Evolutionary conservation across 2,888 invertebrate species (phyloP), one percentile per base, ranked within the genome.

Genomic region (Syrista parreyssii): DNA sequence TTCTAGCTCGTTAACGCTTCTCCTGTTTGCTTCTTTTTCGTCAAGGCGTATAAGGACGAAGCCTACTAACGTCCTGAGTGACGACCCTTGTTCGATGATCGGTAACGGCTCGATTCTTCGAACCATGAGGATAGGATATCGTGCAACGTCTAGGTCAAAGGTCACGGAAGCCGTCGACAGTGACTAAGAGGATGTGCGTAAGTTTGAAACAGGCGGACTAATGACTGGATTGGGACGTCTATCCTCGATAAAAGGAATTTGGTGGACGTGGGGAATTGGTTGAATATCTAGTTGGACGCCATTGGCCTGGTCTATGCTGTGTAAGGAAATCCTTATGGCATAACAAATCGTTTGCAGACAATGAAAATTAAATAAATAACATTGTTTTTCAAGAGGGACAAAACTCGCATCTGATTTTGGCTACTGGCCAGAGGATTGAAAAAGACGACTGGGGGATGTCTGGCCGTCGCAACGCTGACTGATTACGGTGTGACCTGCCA

Each of bases 321-420:
- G 11, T 1, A 35, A 1, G 12, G 55, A 55, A 23, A 55, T 55
- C 15, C 23, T 55, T 55, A 6, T 9, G 36, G 79, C 71, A 76
- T 75, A 77, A 68, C 68, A 76, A 72, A 68, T 71, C 33, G 75
- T 75, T 71, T 35, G 33, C 15, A 23, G 79, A 77, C 82, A 84
- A 84, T 85, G 85, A 80, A 85, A 84, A 85, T 85, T 83, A 82
- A 84, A 84, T 84, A 82, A 84, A 81, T 85, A 76, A 79, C 79
- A 84, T 84, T 85, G 85, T 84, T 85, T 76, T 75, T 78, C 74
- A 55, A 78, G n/a, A 73, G 73, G 73, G 74, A 73, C 74, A 15
- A 40, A 40, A 40, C 55, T 55, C 55, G 55, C 23, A 23, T 23
- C 55, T 15, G 55, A 55, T 55, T 55, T 55, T 55, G 55, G 55